Conservation (phyloP, 2,888 invertebrate species). For the Dasypolia templi region DNA sequence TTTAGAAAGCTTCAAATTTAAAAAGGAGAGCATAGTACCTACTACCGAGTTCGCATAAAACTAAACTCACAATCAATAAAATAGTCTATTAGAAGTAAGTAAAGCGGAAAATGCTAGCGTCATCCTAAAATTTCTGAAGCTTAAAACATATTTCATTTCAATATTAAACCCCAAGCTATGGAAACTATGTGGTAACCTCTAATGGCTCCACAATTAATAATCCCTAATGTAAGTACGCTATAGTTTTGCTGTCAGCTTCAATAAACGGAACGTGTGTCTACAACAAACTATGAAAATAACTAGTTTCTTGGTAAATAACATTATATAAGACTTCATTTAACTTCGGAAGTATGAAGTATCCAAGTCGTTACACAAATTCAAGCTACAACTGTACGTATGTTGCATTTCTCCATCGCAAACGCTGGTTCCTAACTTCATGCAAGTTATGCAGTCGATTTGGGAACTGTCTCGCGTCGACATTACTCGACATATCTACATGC, state of each 20-base stretch:
- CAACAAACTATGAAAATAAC: conserved; percentile 37
- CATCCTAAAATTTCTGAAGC: conserved; percentile 27
- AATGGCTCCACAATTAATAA: conserved; percentile 54
- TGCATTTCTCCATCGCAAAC: conserved; percentile 69
- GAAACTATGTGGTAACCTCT: conserved; percentile 49
- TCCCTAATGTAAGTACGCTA: conserved; percentile 31
- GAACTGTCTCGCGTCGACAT: conserved; percentile 76
- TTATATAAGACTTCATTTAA: too few species aligned
- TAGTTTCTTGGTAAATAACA: conserved; percentile 53
- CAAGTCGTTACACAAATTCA: conserved; percentile 65
- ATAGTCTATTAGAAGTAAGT: conserved; percentile 7
- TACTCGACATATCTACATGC: conserved; percentile 54
- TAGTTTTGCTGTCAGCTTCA: conserved; percentile 43
- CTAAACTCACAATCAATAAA: neutral
- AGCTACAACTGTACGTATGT: conserved; percentile 56
- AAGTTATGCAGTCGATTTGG: conserved; percentile 82
- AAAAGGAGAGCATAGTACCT: neutral
- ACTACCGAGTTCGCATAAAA: neutral
- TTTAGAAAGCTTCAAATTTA: neutral
- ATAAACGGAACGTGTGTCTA: conserved; percentile 38
- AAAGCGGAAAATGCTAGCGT: conserved; percentile 35
- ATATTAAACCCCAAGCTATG: conserved; percentile 35
- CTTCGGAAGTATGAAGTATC: conserved; percentile 47
- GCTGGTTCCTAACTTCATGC: conserved; percentile 70
- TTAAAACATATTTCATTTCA: conserved; percentile 37